A percentile compares a stretch with the other conserved stretches of the same genome.
Evolutionary conservation across 2,888 invertebrate species (phyloP).

Genomic region (Temnothorax unifasciatus): DNA sequence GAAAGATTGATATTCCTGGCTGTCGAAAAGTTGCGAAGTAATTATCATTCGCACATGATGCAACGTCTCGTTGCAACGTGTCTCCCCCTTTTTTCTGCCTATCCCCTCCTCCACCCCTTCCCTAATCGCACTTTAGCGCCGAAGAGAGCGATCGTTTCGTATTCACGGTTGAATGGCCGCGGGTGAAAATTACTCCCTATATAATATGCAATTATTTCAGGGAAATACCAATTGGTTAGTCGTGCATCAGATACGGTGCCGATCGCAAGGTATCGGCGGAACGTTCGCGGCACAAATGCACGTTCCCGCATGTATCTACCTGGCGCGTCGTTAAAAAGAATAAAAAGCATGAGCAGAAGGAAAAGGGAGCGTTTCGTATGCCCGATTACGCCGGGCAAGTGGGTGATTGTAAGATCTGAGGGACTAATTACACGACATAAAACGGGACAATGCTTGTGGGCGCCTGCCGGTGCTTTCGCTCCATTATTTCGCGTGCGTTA

Average conservation of each 20-base stretch:
- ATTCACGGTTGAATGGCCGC: constrained; percentile 75
- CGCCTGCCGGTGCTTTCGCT: constrained; percentile 1
- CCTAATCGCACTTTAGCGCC: constrained; percentile 64
- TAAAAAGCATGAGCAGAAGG: constrained; percentile 12
- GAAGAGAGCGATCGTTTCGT: constrained; percentile 66
- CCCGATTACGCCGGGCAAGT: constrained; percentile 33
- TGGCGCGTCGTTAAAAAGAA: constrained; percentile 2
- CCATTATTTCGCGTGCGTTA: constrained; percentile 14
- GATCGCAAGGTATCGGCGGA: constrained; percentile 60
- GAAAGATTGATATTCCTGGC: constrained; percentile 25
- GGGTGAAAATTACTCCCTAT: constrained; percentile 72
- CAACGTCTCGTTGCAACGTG: constrained; percentile 71
- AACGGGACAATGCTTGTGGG: constrained; percentile 33
- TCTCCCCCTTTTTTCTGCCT: constrained; percentile 53
- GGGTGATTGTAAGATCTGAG: constrained; percentile 41
- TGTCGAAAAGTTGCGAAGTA: constrained; percentile 59
- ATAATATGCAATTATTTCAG: constrained; percentile 74
- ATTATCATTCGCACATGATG: constrained; percentile 67
- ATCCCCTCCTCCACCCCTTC: constrained; percentile 12
- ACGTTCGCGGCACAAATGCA: constrained; percentile 42
- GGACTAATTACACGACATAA: constrained; percentile 42
- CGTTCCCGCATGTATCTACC: neutral
- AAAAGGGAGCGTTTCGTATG: constrained; percentile 34
- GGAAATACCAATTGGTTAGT: constrained; percentile 76
- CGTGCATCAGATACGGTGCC: constrained; percentile 70